Conservation (phyloP, 2,113 vertebrate genomes). For the Zootoca vivipara region DNA sequence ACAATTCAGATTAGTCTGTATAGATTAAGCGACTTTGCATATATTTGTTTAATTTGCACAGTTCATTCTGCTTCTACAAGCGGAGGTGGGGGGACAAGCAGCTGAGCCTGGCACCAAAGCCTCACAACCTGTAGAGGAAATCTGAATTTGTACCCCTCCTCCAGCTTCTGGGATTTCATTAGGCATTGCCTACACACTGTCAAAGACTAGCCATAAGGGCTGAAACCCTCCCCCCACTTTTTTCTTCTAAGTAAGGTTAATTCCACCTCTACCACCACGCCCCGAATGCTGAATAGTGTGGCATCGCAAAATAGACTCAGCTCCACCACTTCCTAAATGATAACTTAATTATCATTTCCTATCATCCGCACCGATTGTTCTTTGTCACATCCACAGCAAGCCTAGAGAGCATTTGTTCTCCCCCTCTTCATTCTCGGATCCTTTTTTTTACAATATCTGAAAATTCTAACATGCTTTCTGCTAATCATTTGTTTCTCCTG, state of each 20-base stretch:
- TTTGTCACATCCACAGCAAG: neutral
- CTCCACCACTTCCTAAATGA: neutral
- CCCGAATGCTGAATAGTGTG: neutral
- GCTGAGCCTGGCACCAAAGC: neutral
- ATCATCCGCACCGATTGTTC: neutral
- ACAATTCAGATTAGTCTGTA: neutral
- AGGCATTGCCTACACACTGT: neutral
- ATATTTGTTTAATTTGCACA: neutral
- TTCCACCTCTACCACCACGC: fast-evolving
- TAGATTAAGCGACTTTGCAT: neutral
- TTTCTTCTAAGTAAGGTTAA: too few species aligned
- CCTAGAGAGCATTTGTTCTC: neutral
- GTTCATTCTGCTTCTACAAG: neutral
- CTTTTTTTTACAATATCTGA: neutral
- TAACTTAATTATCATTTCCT: neutral
- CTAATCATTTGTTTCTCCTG: neutral
- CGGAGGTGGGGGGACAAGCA: neutral
- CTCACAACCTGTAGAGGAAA: neutral
- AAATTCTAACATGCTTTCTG: neutral
- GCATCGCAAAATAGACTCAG: neutral
- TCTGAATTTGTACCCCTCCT: neutral
- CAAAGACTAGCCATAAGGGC: too few species aligned
- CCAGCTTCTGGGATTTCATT: neutral
- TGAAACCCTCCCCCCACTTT: neutral
- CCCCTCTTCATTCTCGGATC: neutral